Percentiles rank a stretch among this genome's conserved stretches.
These are phyloP conservation scores for Oreotrochilus melanogaster DNA, from an alignment of 2,113 vertebrate species.

Conservation along the genomic window DNA sequence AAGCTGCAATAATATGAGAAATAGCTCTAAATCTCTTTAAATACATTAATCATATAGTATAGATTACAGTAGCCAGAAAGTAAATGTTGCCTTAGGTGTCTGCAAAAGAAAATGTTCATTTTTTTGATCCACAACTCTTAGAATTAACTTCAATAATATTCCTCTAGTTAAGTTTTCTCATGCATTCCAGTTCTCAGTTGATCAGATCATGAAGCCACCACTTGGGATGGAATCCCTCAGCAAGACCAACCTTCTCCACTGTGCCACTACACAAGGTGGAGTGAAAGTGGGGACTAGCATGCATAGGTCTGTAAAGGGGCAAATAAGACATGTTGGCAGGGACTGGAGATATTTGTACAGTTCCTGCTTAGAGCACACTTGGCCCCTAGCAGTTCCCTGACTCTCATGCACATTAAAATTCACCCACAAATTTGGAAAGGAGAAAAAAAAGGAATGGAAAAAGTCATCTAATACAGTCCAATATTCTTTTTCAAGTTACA, in stretches of 20 bases:
- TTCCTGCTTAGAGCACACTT: neutral
- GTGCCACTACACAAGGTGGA: neutral
- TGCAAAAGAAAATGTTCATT: neutral
- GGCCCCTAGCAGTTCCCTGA: neutral
- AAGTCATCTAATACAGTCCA: neutral
- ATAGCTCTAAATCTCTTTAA: neutral
- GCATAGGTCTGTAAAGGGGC: neutral
- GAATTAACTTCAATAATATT: neutral
- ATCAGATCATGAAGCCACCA: neutral
- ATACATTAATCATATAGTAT: constrained; percentile 5
- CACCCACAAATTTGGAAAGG: neutral
- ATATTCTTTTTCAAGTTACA: constrained; percentile 17
- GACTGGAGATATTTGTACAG: neutral
- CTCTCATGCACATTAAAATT: neutral
- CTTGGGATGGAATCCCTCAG: neutral
- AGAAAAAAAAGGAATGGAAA: neutral
- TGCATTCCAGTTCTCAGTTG: neutral
- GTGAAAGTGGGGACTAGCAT: neutral
- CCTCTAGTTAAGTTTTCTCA: neutral
- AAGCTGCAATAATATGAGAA: neutral
- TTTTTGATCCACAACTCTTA: neutral
- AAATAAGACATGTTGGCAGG: neutral
- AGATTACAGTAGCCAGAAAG: neutral
- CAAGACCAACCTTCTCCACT: neutral
- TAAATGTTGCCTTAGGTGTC: neutral